Conservation (phyloP, 2,113 vertebrate genomes). For the Trogon melanurus region DNA sequence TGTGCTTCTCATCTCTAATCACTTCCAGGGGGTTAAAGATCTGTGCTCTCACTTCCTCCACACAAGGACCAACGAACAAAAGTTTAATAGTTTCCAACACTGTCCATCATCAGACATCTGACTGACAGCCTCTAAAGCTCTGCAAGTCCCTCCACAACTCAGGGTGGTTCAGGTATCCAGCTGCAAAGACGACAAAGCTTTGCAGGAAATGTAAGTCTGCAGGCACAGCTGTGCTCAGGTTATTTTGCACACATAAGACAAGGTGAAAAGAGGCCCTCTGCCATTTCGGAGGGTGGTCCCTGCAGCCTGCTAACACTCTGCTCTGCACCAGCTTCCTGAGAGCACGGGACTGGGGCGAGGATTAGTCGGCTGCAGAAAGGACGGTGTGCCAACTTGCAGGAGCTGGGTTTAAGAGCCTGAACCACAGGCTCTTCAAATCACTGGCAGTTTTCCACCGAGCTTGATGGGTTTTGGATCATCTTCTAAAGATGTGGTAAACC, state of each 20-base stretch:
- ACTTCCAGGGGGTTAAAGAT: constrained; percentile 57
- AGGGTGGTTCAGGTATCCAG: not conserved
- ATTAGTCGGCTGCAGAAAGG: not conserved
- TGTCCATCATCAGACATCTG: not conserved
- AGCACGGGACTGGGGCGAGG: not conserved
- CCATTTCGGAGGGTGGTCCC: not conserved
- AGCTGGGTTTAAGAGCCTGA: not conserved
- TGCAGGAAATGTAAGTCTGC: not conserved
- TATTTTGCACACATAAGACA: not conserved
- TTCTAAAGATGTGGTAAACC: constrained; percentile 22
- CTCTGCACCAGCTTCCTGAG: not conserved
- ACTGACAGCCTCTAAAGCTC: not conserved
- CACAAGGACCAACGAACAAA: not conserved
- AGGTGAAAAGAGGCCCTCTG: constrained; percentile 26
- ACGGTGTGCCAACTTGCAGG: not conserved
- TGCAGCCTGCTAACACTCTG: not conserved
- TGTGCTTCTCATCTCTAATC: constrained; percentile 45
- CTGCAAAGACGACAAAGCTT: constrained; percentile 4
- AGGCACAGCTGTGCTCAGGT: constrained; percentile 5
- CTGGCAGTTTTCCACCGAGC: not conserved
- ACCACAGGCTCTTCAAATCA: not conserved
- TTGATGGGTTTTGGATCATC: not conserved
- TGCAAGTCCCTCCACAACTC: not conserved
- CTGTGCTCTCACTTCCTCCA: constrained; percentile 35
- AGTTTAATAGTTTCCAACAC: constrained; percentile 36